Base-by-base conservation (phyloP, 2,888 invertebrate species). In the Dusona sp. region DNA sequence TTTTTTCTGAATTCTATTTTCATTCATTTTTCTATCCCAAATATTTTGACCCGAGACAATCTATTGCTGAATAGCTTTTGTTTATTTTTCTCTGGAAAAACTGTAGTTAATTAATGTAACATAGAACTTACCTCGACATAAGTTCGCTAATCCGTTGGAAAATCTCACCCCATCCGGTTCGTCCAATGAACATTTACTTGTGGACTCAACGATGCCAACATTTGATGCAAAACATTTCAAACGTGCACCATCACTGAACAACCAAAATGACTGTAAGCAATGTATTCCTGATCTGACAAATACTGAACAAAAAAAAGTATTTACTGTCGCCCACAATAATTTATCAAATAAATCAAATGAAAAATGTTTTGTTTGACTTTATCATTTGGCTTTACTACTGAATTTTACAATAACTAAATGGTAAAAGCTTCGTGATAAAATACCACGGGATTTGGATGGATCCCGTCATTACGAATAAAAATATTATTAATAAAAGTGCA, bases 131-230 rank as follows among this genome's bases (percentile, higher is more conserved):
- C 61, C 61, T 29, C 61, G 29, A 61, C 4, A 13, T 3, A 13
- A 29, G 13, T 61, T 11, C 61, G 29, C 25, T 61, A 16, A 29
- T 61, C 61, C 57, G 25, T 57, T 54, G 54, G 7, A 57, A 38
- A 51, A 11, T 22, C 16, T 54, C 16, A 29, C 13, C 16, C 54
- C 29, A 29, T 61, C 29, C 57, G 57, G 57, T 54, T 33, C 36
- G 51, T 65, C 67, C 65, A 33, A 57, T 29, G 65, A 29, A 22
- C n/a, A 61, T 54, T 64, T n/a, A 64, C 83, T 64, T 25, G 25
- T 70, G 16, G 33, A 29, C 16, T 61, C 25, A 61, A 22, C 25
- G 16, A 19, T 11, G 42, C 33, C 45, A n/a, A 22, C 16, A 70
- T 48, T 48, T 9, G 42, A 70, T 29, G 19, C 11, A 29, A 72